phyloP scores from a whole-genome alignment of 2,888 invertebrate genomes.

The Luffia ferchaultella region DNA sequence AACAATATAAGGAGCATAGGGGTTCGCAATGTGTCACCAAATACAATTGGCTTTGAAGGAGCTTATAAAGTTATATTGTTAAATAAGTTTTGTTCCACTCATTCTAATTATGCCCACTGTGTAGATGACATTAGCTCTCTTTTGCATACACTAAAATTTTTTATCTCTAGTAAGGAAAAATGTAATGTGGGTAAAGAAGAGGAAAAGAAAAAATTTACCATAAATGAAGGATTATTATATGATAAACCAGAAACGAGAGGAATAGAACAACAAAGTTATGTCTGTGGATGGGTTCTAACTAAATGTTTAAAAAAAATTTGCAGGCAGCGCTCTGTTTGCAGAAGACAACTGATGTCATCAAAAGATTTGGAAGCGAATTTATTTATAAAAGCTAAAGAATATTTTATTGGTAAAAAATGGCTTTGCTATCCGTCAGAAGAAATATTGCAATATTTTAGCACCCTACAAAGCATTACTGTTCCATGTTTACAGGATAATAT shows the following conservation, averaged over 20 bases:
- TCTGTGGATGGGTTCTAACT: too few species aligned
- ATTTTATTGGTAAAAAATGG: neutral
- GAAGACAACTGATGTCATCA: too few species aligned
- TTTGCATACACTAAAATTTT: neutral
- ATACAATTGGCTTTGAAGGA: neutral
- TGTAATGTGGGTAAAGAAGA: neutral
- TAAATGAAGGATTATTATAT: neutral
- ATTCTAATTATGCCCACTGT: neutral
- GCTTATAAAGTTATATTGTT: neutral
- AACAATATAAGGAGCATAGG: neutral
- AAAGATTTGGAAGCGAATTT: neutral
- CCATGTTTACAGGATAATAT: neutral
- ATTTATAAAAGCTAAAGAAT: neutral
- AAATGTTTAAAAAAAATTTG: too few species aligned
- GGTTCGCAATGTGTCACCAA: neutral
- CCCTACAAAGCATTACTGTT: neutral
- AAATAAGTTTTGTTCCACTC: neutral
- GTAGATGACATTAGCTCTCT: neutral
- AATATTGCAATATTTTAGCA: neutral
- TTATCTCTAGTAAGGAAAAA: neutral
- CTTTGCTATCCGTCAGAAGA: neutral
- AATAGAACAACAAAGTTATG: too few species aligned
- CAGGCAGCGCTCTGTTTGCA: too few species aligned
- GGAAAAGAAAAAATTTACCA: neutral
- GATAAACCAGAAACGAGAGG: neutral